These are phyloP conservation scores for Neelides folsomi DNA, from an alignment of 2,888 invertebrate genomes.

Conservation along the genomic window DNA sequence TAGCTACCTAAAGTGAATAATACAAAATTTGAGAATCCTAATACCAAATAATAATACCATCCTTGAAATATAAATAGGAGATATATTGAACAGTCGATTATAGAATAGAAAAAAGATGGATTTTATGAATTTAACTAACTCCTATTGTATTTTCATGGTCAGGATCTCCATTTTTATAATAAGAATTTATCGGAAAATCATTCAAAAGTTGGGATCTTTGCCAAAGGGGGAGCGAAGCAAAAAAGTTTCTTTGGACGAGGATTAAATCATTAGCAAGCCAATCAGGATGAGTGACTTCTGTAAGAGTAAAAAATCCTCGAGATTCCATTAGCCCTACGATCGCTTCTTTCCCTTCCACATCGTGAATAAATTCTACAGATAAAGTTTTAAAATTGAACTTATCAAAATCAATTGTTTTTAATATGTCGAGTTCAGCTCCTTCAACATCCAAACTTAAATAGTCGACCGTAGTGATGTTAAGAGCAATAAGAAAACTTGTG, in stretches of 20 bases:
- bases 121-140: too few species aligned
- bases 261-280: conserved; percentile 44
- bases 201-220: too few species aligned
- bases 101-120: too few species aligned
- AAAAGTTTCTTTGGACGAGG: conserved; percentile 37
- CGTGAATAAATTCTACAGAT: conserved; percentile 41
- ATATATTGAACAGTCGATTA: too few species aligned
- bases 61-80: too few species aligned
- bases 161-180: too few species aligned
- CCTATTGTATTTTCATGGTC: too few species aligned
- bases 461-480: conserved; percentile 42
- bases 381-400: conserved; percentile 39
- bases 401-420: conserved; percentile 44
- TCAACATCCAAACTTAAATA: conserved; percentile 47
- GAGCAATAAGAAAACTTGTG: conserved; percentile 41
- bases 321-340: conserved; percentile 38
- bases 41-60: too few species aligned
- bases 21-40: too few species aligned
- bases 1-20: too few species aligned
- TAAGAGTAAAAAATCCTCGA: conserved; percentile 38
- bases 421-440: conserved; percentile 43
- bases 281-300: conserved; percentile 38
- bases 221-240: too few species aligned
- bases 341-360: conserved; percentile 37
- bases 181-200: too few species aligned